phyloP scores from a whole-genome alignment of 2,113 vertebrate genomes.

The Engystomops pustulosus region DNA sequence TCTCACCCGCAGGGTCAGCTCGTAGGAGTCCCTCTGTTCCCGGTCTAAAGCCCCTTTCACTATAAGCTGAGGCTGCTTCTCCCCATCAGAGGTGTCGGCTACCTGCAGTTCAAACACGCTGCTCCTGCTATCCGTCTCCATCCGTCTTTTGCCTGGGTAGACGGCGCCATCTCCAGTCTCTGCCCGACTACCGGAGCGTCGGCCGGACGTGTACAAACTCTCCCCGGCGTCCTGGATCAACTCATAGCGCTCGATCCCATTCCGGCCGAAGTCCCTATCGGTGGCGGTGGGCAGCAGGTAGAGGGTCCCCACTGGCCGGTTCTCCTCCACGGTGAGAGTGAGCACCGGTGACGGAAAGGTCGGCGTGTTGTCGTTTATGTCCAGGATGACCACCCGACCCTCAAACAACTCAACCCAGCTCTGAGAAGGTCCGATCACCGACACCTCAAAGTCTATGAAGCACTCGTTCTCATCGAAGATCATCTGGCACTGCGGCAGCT shows the following conservation, averaged over 20 bases:
- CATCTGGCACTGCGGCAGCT: constrained; percentile 98
- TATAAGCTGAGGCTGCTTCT: constrained; percentile 97
- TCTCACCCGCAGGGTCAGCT: constrained; percentile 91
- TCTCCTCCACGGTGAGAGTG: constrained; percentile 97
- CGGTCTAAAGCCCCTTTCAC: constrained; percentile 96
- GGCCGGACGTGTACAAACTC: constrained; percentile 60
- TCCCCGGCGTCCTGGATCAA: constrained; percentile 89
- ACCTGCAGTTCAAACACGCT: constrained; percentile 97
- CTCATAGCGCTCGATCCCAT: constrained; percentile 96
- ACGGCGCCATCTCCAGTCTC: constrained; percentile 69
- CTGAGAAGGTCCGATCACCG: constrained; percentile 96
- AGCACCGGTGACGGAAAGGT: constrained; percentile 96
- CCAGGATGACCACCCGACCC: constrained; percentile 93
- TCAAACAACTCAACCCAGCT: constrained; percentile 98
- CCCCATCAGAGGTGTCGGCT: constrained; percentile 95
- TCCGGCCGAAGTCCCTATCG: constrained; percentile 94
- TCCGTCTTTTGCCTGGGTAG: constrained; percentile 76
- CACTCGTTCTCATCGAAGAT: constrained; percentile 99
- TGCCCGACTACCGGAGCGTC: constrained; percentile 62
- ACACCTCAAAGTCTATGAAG: constrained; percentile 98
- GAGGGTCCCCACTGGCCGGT: constrained; percentile 95
- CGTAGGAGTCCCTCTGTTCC: constrained; percentile 95
- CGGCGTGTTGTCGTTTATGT: constrained; percentile 98
- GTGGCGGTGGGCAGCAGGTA: constrained; percentile 96
- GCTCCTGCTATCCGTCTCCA: constrained; percentile 78